A percentile compares a stretch with the other conserved stretches of the same genome.
phyloP scores from a whole-genome alignment of 2,797 vertebrate species.

The Micrastur ruficollis region DNA sequence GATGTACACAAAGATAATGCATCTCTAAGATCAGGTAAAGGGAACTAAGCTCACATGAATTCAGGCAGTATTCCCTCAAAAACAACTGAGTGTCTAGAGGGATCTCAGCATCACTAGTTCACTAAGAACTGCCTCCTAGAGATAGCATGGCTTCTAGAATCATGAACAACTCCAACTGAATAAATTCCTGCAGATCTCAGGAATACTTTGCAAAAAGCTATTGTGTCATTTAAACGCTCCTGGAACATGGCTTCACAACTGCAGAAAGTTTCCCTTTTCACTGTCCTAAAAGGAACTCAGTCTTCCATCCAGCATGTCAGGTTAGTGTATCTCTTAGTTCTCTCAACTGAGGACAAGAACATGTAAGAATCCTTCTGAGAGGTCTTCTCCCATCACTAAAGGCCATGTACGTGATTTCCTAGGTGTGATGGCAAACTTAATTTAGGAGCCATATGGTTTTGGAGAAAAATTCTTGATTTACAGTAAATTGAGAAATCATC shows the following conservation, averaged over 20 bases:
- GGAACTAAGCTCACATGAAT: background rate
- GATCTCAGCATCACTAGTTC: background rate
- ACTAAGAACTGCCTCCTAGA: background rate
- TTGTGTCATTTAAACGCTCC: background rate
- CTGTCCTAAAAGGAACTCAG: background rate
- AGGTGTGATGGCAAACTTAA: background rate
- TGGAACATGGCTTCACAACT: background rate
- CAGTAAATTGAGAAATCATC: background rate
- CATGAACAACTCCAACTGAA: background rate
- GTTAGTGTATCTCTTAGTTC: background rate
- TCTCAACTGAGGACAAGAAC: background rate
- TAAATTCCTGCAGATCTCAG: background rate
- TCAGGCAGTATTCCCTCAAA: background rate
- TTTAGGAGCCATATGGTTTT: background rate
- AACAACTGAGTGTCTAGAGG: background rate
- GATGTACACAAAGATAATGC: background rate
- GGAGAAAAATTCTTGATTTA: background rate
- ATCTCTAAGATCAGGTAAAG: background rate
- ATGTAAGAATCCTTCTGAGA: background rate
- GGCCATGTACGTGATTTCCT: background rate
- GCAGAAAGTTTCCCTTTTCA: background rate
- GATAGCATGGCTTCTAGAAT: background rate
- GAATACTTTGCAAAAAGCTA: background rate
- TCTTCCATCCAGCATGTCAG: background rate
- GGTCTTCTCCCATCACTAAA: background rate